phyloP scores from a whole-genome alignment of 2,797 vertebrate genomes.

The Poecilia wingei region DNA sequence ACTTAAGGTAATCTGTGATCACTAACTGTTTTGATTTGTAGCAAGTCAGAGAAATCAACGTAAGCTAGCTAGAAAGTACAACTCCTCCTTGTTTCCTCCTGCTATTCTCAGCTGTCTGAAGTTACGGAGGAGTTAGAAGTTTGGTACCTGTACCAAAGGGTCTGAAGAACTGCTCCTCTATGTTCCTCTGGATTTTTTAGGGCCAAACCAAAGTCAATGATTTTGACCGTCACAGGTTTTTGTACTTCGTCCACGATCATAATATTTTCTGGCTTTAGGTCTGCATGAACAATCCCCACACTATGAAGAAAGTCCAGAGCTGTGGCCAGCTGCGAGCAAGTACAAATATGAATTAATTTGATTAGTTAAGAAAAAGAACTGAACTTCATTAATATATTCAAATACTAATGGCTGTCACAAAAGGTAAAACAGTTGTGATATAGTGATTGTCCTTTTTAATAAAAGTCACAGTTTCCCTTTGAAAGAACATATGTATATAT shows the following conservation, averaged over 20 bases:
- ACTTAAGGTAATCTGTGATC: not conserved
- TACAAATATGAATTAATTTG: not conserved
- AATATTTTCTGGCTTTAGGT: not conserved
- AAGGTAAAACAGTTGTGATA: too few relatives aligned
- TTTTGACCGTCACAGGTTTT: not conserved
- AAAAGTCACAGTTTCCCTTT: too few relatives aligned
- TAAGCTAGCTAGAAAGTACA: not conserved
- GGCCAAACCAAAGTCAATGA: slow-evolving; percentile 1
- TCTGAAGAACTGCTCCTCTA: not conserved
- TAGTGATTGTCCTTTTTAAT: too few relatives aligned
- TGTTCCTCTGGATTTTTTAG: not conserved
- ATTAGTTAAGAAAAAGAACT: not conserved
- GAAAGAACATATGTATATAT: too few relatives aligned
- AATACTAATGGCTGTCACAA: not conserved
- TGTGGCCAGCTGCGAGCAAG: not conserved
- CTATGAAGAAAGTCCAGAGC: not conserved
- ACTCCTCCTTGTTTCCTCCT: not conserved
- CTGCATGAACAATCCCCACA: not conserved
- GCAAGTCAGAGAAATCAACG: not conserved
- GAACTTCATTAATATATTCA: not conserved
- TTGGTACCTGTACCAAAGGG: not conserved
- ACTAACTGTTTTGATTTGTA: not conserved
- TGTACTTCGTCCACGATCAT: not conserved
- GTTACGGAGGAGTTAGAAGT: too few relatives aligned
- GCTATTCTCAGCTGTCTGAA: too few relatives aligned